Base-by-base conservation (phyloP, 2,113 vertebrate species). In the Sinocyclocheilus anophthalmus region DNA sequence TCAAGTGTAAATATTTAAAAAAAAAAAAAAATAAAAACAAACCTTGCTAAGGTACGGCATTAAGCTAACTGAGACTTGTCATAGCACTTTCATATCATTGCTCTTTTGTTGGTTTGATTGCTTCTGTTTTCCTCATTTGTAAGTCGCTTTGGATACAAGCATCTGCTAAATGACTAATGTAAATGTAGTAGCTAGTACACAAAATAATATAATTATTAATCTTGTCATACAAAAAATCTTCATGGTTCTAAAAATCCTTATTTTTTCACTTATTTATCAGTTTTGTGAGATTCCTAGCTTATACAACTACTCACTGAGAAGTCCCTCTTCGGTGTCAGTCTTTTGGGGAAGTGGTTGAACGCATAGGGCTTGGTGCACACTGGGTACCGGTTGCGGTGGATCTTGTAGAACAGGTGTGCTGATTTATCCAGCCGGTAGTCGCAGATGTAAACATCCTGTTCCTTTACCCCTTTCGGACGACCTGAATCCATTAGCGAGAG, bases 341-440 rank as follows among this genome's bases (percentile, higher is more conserved):
- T 95, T 94, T 99, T 99, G 89, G 97, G 95, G 92, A 99, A 99
- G 93, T 99, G 98, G 92, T 99, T 97, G 84, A 99, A 99, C 91
- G 98, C 98, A 4, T 98, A 99, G 76, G 96, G 93, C 91, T 99
- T 99, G 93, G 98, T 99, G 95, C 98, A 99, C 78, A 98, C 97
- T 0, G 98, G 97, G 81, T 96, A 99, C 39, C 97, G 98, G 88
- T 99, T 99, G 0, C 98, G 96, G 91, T 99, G 98, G 92, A 99
- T 99, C 95, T 99, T 99, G 94, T 99, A 99, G 92, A 99, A 99
- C 83, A 99, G 95, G 88, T 99, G 98, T 57, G 98, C 98, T 0
- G 98, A 99, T 91, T 99, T 99, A 92, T 99, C 98, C 59, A 99
- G 95, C 81, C 98, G 97, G 86, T 99, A 99, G 85, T 99, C 98